Evolutionary conservation across 2,113 vertebrate species (phyloP), one percentile per base, ranked within the genome.

Genomic region (Siphamia tubifer): DNA sequence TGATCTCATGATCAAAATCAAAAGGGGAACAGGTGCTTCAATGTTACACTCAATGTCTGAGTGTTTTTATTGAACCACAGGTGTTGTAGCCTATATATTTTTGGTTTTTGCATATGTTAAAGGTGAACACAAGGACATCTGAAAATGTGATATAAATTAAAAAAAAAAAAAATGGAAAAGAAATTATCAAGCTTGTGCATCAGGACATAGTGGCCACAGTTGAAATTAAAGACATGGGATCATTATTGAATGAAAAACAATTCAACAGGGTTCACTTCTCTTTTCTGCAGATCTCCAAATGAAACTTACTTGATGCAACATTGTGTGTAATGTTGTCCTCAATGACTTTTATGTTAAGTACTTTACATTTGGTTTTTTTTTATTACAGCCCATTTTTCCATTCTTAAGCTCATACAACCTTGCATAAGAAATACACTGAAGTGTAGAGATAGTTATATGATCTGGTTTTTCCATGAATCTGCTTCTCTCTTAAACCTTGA

Each of bases 21-120:
- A 21, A 43, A 73, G 64, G 67, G 76, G 61, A 79, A 77, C 77
- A 77, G 57, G 65, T 77, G 77, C 48, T 23, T 11, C 20, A 8
- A 13, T n/a, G 31, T 42, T 30, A 36, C 53, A 36, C 53, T 16
- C 34, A 10, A 16, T 45, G 56, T 34, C 53, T 60, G 21, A 32
- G 39, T 53, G 16, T 28, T 25, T 54, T 21, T 6, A 7, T 5
- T 36, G 15, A 28, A 6, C 12, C 21, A 53, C 20, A 44, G 6
- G 40, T 31, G 34, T 44, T 30, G 36, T 32, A 15, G n/a, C 10
- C 19, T 12, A 9, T 39, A 12, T 47, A 30, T 52, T 31, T 34
- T 27, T 54, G n/a, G n/a, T 51, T 30, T 21, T 3, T 13, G 13
- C 17, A 13, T 35, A 28, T 30, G 7, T 23, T 49, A 23, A 30